Conservation (phyloP, 2,113 vertebrate species). For the Apteryx owenii region DNA sequence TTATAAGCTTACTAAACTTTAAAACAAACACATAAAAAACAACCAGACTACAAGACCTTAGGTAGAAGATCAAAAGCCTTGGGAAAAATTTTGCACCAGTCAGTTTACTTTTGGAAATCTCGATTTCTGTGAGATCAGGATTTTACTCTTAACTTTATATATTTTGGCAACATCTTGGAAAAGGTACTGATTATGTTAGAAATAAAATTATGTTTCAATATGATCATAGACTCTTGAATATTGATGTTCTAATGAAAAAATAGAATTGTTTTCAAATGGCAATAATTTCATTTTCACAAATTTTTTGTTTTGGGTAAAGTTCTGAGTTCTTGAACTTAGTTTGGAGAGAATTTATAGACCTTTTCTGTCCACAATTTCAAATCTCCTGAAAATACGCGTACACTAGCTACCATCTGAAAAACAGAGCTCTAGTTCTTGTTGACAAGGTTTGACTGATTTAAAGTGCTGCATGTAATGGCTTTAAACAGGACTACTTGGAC, state of each 20-base stretch:
- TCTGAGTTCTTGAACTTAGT: background rate
- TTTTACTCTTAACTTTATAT: background rate
- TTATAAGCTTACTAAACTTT: background rate
- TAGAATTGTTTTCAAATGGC: background rate
- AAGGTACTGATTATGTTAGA: background rate
- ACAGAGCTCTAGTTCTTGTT: background rate
- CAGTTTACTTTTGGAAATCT: background rate
- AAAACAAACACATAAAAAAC: background rate
- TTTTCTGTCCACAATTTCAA: conserved; percentile 1
- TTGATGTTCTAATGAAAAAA: background rate
- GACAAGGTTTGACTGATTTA: background rate
- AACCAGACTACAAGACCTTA: background rate
- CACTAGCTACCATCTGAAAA: conserved; percentile 7
- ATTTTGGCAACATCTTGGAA: background rate
- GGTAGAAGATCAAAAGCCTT: background rate
- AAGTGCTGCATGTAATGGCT: background rate
- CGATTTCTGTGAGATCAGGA: background rate
- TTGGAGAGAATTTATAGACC: conserved; percentile 24
- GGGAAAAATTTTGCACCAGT: background rate
- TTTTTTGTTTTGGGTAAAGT: background rate
- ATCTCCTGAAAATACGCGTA: background rate
- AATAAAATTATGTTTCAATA: background rate
- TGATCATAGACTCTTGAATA: background rate
- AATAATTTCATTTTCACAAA: background rate
- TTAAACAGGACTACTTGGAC: background rate